Conservation (phyloP, 2,888 invertebrate genomes). For the Apodemia mormo region DNA sequence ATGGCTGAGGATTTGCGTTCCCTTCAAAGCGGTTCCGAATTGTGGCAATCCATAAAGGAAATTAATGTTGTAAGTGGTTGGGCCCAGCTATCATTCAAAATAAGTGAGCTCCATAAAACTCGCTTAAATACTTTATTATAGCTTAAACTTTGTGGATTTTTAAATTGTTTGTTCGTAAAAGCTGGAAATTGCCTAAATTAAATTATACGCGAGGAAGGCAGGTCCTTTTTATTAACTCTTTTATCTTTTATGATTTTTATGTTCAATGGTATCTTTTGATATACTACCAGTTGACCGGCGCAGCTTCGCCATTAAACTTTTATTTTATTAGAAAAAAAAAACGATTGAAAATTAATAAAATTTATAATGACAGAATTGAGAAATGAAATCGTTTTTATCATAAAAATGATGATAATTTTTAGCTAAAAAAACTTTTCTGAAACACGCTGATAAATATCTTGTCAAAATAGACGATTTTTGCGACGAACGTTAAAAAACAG, state of each 20-base stretch:
- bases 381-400: too few relatives aligned
- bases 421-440: too few relatives aligned
- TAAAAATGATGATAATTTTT: too few relatives aligned
- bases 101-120: conserved; percentile 69
- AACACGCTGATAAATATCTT: too few relatives aligned
- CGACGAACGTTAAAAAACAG: too few relatives aligned
- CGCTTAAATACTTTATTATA: conserved; percentile 75
- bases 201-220: conserved; percentile 72
- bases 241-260: conserved; percentile 48
- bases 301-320: too few relatives aligned
- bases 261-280: background rate
- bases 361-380: too few relatives aligned
- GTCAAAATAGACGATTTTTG: too few relatives aligned
- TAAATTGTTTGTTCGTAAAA: conserved; percentile 74
- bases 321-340: too few relatives aligned
- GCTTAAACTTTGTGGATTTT: conserved; percentile 74
- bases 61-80: conserved; percentile 64
- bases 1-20: conserved; percentile 23
- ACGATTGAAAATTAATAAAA: too few relatives aligned
- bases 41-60: conserved; percentile 58
- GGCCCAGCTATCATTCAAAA: conserved; percentile 69
- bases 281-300: too few relatives aligned
- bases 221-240: conserved; percentile 63
- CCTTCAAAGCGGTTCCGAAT: conserved; percentile 35
- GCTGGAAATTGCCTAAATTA: conserved; percentile 77